These are phyloP conservation scores for Keiferia lycopersicella DNA, from an alignment of 2,888 invertebrate genomes.

Conservation along the genomic window DNA sequence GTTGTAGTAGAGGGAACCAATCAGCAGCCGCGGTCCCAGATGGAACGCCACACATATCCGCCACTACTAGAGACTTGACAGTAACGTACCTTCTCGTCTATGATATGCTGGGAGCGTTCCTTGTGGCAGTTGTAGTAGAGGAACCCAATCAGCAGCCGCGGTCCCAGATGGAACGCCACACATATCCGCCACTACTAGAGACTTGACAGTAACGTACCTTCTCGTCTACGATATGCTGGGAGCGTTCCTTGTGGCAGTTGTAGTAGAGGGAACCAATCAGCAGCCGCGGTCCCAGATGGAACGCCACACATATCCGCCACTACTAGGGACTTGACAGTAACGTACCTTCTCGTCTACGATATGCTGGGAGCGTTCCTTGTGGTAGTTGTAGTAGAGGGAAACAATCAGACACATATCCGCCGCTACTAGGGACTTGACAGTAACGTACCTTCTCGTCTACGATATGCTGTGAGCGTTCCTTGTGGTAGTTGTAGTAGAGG, in stretches of 20 bases:
- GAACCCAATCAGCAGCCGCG: not conserved
- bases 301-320: slow-evolving; percentile 95
- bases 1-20: not conserved
- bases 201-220: slow-evolving; percentile 54
- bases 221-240: slow-evolving; percentile 80
- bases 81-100: too few relatives aligned
- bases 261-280: slow-evolving; percentile 93
- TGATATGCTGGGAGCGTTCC: too few relatives aligned
- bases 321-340: too few relatives aligned
- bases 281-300: slow-evolving; percentile 95
- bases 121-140: not conserved
- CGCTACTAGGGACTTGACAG: too few relatives aligned
- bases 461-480: slow-evolving; percentile 83
- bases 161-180: too few relatives aligned
- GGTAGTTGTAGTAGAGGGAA: not conserved
- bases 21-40: too few relatives aligned
- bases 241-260: slow-evolving; percentile 88
- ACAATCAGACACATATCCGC: too few relatives aligned
- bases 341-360: too few relatives aligned
- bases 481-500: slow-evolving; percentile 91
- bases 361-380: too few relatives aligned
- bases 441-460: slow-evolving; percentile 73
- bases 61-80: too few relatives aligned
- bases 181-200: too few relatives aligned
- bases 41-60: too few relatives aligned